Evolutionary conservation across 1,140 invertebrate genomes (phyloP).

Genomic region (Meteorus sp.): DNA sequence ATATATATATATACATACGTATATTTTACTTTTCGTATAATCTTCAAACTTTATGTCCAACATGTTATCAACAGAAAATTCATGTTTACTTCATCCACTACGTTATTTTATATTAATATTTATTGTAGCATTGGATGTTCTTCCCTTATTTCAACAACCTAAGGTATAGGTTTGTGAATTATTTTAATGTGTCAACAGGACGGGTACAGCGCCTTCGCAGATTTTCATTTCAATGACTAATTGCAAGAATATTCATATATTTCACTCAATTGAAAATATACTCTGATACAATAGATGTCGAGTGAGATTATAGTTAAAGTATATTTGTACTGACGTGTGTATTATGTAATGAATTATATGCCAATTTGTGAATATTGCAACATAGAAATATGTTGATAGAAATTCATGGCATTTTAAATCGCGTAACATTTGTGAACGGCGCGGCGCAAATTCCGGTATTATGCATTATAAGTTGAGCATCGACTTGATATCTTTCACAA

Average conservation of each 20-base stretch:
- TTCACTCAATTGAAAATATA: constrained; percentile 15
- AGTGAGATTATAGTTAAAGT: not conserved
- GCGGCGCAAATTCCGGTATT: not conserved
- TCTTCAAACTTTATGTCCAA: too few species aligned
- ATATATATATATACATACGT: too few species aligned
- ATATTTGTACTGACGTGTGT: constrained; percentile 14
- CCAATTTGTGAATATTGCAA: not conserved
- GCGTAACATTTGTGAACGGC: too few species aligned
- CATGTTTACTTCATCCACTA: too few species aligned
- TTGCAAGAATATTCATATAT: not conserved
- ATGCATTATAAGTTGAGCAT: not conserved
- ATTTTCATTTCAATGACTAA: not conserved
- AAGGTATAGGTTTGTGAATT: not conserved
- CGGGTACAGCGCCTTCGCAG: not conserved
- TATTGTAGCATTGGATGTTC: too few species aligned
- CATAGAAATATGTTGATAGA: not conserved
- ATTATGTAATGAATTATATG: constrained; percentile 6
- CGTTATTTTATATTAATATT: too few species aligned
- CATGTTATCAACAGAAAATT: too few species aligned
- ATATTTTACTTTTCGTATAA: too few species aligned
- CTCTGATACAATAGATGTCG: constrained; percentile 9
- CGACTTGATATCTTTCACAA: not conserved
- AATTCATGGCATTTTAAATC: not conserved
- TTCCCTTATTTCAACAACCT: too few species aligned
- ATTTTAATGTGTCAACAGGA: not conserved